These are phyloP conservation scores for Cydia splendana DNA, from an alignment of 1,140 invertebrate species.

Conservation along the genomic window DNA sequence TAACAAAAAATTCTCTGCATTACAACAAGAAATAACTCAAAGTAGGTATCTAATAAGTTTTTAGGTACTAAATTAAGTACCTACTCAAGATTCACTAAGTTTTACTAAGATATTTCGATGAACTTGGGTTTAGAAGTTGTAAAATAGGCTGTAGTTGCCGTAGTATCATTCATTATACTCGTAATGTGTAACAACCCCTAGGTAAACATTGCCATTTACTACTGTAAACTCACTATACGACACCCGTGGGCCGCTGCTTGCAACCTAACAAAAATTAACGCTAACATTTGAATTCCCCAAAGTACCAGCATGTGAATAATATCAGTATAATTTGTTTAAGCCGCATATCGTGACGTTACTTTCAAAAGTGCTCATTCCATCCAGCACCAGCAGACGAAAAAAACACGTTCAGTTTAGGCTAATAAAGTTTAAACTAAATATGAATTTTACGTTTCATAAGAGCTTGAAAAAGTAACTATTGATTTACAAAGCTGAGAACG, in stretches of 20 bases:
- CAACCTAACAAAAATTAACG: constrained; percentile 28
- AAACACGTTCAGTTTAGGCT: not conserved
- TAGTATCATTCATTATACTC: not conserved
- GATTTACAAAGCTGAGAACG: constrained; percentile 35
- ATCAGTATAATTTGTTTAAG: constrained; percentile 44
- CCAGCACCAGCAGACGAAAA: not conserved
- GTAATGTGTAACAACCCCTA: not conserved
- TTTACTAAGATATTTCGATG: not conserved
- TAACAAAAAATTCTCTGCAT: no score
- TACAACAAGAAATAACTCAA: no score
- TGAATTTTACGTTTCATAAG: not conserved
- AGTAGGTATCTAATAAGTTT: no score
- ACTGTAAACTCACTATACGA: not conserved
- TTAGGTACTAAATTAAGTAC: not conserved
- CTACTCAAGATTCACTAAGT: not conserved
- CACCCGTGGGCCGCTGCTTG: not conserved
- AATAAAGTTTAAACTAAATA: not conserved
- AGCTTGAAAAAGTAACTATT: not conserved
- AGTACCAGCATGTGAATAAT: constrained; percentile 23
- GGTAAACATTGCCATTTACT: constrained; percentile 1
- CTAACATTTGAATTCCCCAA: constrained; percentile 22
- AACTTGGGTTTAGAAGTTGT: not conserved
- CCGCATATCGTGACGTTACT: constrained; percentile 31
- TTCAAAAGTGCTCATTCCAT: not conserved
- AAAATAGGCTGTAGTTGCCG: not conserved